Evolutionary conservation across 2,888 invertebrate genomes (phyloP), one percentile per base, ranked within the genome.

Genomic region (Nasonia oneida): DNA sequence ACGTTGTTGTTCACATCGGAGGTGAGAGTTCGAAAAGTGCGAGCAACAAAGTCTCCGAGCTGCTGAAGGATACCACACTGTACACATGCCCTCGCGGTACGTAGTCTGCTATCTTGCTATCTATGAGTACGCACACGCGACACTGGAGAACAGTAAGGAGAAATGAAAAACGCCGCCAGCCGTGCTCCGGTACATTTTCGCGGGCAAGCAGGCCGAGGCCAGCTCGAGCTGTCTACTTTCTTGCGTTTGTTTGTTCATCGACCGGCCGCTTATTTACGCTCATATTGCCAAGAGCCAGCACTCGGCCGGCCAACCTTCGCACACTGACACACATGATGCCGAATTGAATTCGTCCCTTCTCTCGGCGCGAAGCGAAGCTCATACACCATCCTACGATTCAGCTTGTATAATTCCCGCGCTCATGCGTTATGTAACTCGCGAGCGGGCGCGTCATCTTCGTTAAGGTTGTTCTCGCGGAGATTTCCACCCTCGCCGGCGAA

Each of bases 201-300:
- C 67, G 57, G 57, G 33, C n/a, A 82, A 82, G 53, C 53, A 70
- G 82, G 76, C 67, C 81, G 81, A 75, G 81, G 81, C 64, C 67
- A 29, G 12, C 37, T 15, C 18, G 15, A 10, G 67, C 6, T 64
- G 29, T 39, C 47, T 64, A 33, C 61, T 10, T 23, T n/a, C 42
- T n/a, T 39, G 12, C 67, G 37, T 64, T 83, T 67, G 53, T 76
- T 83, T 83, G 53, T 53, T 77, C 18, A 83, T 76, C 57, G 76
- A 83, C 53, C 50, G 23, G 39, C 18, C 10, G 70, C 67, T 76
- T 82, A 50, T 70, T 67, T 23, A 39, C 37, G 33, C n/a, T 15
- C 8, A 33, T 47, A 47, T 33, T 79, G 67, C 67, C 77, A 64
- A 77, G 77, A 64, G 39, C 12, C 18, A 33, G 39, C 53, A 53